A percentile compares a stretch with the other conserved stretches of the same genome.
Conservation (phyloP, 1,140 invertebrate species). For the Micrasema longulum region DNA sequence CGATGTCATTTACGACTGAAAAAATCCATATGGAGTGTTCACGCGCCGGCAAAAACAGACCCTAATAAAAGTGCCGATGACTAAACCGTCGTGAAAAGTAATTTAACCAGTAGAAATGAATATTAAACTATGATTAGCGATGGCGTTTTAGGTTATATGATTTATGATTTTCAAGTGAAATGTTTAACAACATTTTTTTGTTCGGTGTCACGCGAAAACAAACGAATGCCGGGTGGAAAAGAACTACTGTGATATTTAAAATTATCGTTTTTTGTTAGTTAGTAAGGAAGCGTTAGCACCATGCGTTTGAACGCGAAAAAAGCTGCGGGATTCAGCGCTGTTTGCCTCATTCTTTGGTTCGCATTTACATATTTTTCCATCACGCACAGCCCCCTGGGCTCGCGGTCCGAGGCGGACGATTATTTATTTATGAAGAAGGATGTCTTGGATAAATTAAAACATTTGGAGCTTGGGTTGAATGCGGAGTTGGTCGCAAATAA, state of each 20-base stretch:
- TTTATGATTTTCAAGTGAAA: slow-evolving; percentile 11
- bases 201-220: slow-evolving; percentile 10
- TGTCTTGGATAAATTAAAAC: slow-evolving; percentile 58
- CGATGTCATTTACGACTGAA: slow-evolving; percentile 8
- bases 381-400: slow-evolving; percentile 39
- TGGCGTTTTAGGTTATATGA: slow-evolving; percentile 17
- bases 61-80: background rate
- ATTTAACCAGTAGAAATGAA: background rate
- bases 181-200: background rate
- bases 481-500: slow-evolving; percentile 59
- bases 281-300: background rate
- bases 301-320: slow-evolving; percentile 53
- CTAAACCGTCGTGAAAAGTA: background rate
- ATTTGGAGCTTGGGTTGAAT: slow-evolving; percentile 58
- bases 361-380: slow-evolving; percentile 47
- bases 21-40: slow-evolving; percentile 22
- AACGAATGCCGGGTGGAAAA: background rate
- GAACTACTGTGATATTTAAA: slow-evolving; percentile 5
- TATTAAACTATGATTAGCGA: background rate
- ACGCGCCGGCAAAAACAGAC: background rate
- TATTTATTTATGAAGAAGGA: slow-evolving; percentile 32
- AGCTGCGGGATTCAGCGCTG: slow-evolving; percentile 32
- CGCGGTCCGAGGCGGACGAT: slow-evolving; percentile 9
- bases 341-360: slow-evolving; percentile 47
- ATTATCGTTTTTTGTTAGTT: slow-evolving; percentile 18